phyloP scores from a whole-genome alignment of 2,888 invertebrate genomes.

The Mystacides longicornis region DNA sequence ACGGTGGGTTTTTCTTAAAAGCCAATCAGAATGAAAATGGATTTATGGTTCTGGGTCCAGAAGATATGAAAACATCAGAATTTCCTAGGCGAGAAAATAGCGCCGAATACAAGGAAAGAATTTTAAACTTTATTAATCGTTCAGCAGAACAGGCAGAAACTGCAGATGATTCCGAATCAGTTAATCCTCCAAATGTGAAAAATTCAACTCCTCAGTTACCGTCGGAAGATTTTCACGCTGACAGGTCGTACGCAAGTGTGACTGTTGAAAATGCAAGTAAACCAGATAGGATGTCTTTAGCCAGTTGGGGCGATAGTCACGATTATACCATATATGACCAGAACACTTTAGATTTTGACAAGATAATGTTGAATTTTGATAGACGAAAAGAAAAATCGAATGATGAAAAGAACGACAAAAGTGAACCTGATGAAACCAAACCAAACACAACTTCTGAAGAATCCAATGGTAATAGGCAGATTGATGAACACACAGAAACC shows the following conservation, averaged over 20 bases:
- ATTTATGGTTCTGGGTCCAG: not conserved
- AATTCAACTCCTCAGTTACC: not conserved
- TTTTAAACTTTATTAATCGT: slow-evolving; percentile 42
- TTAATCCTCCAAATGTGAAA: slow-evolving; percentile 6
- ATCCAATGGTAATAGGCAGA: no score
- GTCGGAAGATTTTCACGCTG: not conserved
- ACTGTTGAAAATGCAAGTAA: not conserved
- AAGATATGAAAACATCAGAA: slow-evolving; percentile 35
- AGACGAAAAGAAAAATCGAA: slow-evolving; percentile 24
- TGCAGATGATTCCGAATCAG: slow-evolving; percentile 30
- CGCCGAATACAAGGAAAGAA: slow-evolving; percentile 44
- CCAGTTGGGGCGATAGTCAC: slow-evolving; percentile 39
- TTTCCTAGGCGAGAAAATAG: slow-evolving; percentile 33
- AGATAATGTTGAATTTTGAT: slow-evolving; percentile 31
- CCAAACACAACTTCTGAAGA: no score
- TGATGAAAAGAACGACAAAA: not conserved
- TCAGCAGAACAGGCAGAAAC: slow-evolving; percentile 28
- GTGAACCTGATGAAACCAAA: not conserved
- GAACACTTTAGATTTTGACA: slow-evolving; percentile 42
- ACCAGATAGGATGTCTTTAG: slow-evolving; percentile 5
- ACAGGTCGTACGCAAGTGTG: not conserved
- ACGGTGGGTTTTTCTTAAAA: slow-evolving; percentile 41
- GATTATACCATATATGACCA: slow-evolving; percentile 45
- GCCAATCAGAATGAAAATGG: slow-evolving; percentile 27
- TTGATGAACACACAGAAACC: no score